Conservation (phyloP, 2,888 invertebrate genomes). For the Sycophila texana region DNA sequence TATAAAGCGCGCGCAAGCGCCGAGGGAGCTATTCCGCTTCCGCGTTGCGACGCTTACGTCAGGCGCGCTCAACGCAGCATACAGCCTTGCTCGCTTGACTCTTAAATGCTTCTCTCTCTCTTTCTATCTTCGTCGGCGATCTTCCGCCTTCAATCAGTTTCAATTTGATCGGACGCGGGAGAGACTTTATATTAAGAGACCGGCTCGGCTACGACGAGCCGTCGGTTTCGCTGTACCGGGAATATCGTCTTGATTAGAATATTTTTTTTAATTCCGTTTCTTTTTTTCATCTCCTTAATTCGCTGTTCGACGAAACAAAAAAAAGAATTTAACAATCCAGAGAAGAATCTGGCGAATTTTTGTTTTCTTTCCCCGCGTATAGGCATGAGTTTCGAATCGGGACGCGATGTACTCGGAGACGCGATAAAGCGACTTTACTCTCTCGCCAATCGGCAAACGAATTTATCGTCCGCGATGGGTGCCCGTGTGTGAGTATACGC, state of each 20-base stretch:
- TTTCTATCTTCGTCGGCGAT: constrained; percentile 41
- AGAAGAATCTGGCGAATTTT: not conserved
- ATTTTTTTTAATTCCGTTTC: too few species aligned
- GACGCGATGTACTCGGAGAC: not conserved
- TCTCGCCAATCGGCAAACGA: constrained; percentile 30
- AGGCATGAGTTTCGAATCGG: not conserved
- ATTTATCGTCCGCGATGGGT: constrained; percentile 20
- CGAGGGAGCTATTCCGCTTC: constrained; percentile 43
- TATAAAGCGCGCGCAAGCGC: not conserved
- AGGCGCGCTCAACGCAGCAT: not conserved
- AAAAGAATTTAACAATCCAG: too few species aligned
- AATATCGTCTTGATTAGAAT: too few species aligned
- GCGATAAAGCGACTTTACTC: constrained; percentile 17
- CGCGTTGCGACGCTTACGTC: constrained; percentile 49
- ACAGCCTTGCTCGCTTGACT: constrained; percentile 26
- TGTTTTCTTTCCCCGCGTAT: not conserved
- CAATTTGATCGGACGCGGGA: constrained; percentile 34
- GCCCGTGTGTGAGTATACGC: not conserved
- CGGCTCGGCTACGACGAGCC: not conserved
- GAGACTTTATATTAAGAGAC: not conserved
- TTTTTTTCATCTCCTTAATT: not conserved
- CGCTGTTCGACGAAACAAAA: not conserved
- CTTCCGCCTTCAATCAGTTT: constrained; percentile 48
- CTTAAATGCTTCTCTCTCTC: constrained; percentile 16
- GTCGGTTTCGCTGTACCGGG: too few species aligned